phyloP scores from a whole-genome alignment of 2,888 invertebrate species.

The Tupiocoris notatus region DNA sequence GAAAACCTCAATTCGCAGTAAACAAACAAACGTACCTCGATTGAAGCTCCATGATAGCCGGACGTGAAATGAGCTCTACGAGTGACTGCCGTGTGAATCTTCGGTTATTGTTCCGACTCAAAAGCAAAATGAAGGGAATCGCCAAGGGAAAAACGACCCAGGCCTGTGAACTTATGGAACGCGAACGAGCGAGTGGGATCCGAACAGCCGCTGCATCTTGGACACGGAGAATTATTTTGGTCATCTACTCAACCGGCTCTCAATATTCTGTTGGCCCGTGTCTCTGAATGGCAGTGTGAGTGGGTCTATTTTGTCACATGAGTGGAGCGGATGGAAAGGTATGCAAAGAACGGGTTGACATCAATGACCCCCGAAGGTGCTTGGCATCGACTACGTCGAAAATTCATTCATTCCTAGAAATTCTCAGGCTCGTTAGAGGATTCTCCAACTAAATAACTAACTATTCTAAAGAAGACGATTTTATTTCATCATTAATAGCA shows the following conservation, averaged over 20 bases:
- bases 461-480: too few relatives aligned
- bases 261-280: not conserved
- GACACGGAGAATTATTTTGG: not conserved
- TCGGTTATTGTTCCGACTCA: slow-evolving; percentile 12
- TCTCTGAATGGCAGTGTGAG: not conserved
- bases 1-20: too few relatives aligned
- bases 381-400: not conserved
- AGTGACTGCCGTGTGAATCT: slow-evolving; percentile 20
- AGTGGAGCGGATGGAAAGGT: not conserved
- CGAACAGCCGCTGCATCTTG: not conserved
- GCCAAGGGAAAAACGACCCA: not conserved
- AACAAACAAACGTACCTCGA: slow-evolving; percentile 25
- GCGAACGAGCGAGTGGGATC: slow-evolving; percentile 19
- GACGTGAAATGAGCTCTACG: slow-evolving; percentile 18
- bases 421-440: too few relatives aligned
- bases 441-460: too few relatives aligned
- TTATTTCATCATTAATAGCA: too few relatives aligned
- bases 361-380: not conserved
- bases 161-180: slow-evolving; percentile 32
- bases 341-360: not conserved
- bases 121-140: slow-evolving; percentile 2
- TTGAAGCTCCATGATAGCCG: slow-evolving; percentile 41
- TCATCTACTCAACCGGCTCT: not conserved
- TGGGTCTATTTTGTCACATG: not conserved
- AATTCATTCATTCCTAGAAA: not conserved